These are phyloP conservation scores for Eudyptes chrysolophus DNA, from an alignment of 2,113 vertebrate genomes.

Conservation along the genomic window DNA sequence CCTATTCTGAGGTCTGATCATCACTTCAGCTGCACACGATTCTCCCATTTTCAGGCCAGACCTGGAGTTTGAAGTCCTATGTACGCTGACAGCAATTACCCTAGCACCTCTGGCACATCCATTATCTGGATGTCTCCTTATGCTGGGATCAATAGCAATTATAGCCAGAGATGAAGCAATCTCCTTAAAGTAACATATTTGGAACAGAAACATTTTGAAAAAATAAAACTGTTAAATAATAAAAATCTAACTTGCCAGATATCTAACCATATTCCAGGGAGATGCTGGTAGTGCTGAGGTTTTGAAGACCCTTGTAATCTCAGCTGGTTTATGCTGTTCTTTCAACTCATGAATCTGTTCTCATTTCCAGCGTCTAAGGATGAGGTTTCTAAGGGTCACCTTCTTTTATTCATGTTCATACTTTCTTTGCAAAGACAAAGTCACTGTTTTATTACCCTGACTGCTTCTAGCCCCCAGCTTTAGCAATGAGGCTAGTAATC, in stretches of 20 bases:
- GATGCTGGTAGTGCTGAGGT: not conserved
- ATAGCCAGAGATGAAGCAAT: slow-evolving; percentile 2
- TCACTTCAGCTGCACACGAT: not conserved
- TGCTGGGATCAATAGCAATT: slow-evolving; percentile 17
- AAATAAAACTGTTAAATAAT: not conserved
- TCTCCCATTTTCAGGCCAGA: not conserved
- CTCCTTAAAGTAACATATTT: not conserved
- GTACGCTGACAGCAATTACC: slow-evolving; percentile 16
- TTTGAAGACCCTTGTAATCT: not conserved
- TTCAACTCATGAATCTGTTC: not conserved
- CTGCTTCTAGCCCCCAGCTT: not conserved
- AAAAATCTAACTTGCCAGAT: slow-evolving; percentile 1
- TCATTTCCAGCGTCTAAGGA: not conserved
- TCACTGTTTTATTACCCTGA: not conserved
- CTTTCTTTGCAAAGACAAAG: not conserved
- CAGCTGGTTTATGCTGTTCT: not conserved
- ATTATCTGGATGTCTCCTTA: slow-evolving; percentile 13
- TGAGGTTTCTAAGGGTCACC: not conserved
- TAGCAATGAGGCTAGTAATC: not conserved
- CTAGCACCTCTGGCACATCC: slow-evolving; percentile 20
- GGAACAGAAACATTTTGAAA: not conserved
- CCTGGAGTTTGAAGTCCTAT: not conserved
- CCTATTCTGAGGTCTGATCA: not conserved
- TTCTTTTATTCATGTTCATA: not conserved
- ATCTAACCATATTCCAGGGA: not conserved